phyloP scores from a whole-genome alignment of 1,140 invertebrate genomes.

The Notospermus geniculatus region DNA sequence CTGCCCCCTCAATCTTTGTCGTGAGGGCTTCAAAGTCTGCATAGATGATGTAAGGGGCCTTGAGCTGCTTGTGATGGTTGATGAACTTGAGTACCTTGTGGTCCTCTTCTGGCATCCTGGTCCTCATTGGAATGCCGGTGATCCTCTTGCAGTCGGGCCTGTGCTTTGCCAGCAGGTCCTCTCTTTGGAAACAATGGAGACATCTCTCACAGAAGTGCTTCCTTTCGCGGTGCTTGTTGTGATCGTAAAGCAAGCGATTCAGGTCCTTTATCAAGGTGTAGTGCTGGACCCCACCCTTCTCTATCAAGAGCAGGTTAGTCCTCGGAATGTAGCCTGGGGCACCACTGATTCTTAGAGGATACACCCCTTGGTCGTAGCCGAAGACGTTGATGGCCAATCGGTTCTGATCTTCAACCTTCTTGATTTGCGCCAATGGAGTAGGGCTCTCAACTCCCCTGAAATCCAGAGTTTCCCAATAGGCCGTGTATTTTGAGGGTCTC shows the following conservation, averaged over 20 bases:
- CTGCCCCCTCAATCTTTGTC: conserved; percentile 14
- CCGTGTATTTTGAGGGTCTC: background rate
- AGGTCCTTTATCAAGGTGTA: conserved; percentile 23
- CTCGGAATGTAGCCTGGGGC: background rate
- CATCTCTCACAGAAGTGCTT: conserved; percentile 27
- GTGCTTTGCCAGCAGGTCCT: conserved; percentile 22
- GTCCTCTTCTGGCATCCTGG: conserved; percentile 19
- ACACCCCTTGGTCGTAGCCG: background rate
- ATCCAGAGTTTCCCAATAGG: background rate
- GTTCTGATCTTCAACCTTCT: conserved; percentile 13
- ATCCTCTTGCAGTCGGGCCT: conserved; percentile 24
- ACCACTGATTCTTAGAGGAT: background rate
- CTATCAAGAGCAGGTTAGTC: conserved; percentile 15
- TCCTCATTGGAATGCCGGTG: conserved; percentile 7
- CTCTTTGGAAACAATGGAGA: conserved; percentile 18
- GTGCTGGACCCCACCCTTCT: conserved; percentile 1
- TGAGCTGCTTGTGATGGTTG: conserved; percentile 23
- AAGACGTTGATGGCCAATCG: conserved; percentile 17
- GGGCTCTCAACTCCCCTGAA: conserved; percentile 16
- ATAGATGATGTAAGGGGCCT: conserved; percentile 18
- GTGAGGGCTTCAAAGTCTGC: conserved; percentile 25
- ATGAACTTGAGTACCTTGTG: conserved; percentile 10
- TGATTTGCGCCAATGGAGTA: conserved; percentile 18
- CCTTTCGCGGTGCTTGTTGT: conserved; percentile 7
- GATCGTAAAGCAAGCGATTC: conserved; percentile 11